Base-by-base conservation (phyloP, 2,797 vertebrate genomes). In the Takifugu rubripes region DNA sequence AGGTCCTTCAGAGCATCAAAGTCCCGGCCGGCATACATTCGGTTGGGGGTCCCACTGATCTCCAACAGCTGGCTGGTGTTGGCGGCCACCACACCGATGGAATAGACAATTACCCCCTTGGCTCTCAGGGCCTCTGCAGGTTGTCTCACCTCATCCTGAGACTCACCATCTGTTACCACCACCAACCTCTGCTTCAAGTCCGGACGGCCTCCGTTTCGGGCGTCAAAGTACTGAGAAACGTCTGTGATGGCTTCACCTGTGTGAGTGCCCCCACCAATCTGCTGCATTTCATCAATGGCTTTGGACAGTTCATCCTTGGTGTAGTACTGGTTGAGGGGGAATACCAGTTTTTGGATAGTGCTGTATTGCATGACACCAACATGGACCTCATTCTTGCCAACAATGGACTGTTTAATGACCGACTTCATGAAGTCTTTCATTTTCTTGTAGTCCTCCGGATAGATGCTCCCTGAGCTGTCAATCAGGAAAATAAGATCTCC, bases 341-440 rank as follows among this genome's bases (percentile, higher is more conserved):
- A 95, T 47, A 86, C 81, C 0, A 83, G 53, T 8, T 59, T n/a
- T 5, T 81, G 78, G 0, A 9, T 0, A 0, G 66, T 31, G 50
- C 93, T 92, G 72, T 92, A 97, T 64, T 84, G 92, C 68, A 95
- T 82, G 10, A 95, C 79, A 1, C 94, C 94, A 12, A 95, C 57
- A 5, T 85, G 92, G 26, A 96, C 84, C 15, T 82, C 72, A 8
- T 90, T 64, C 26, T 71, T 31, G 1, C 90, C 91, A 1, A 95
- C 74, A 0, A 77, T 31, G 0, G 92, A 87, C 59, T 75, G 89
- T 7, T 63, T 68, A 25, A 94, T 82, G 5, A 93, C 64, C 1
- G 81, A 72, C 16, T 85, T 79, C 57, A 92, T 83, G 54, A 93
- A 94, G 6, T 71, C 61, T 59, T 92, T 94, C 83, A 92, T 91